Conservation (phyloP, 2,113 vertebrate species). For the Aphelocoma coerulescens region DNA sequence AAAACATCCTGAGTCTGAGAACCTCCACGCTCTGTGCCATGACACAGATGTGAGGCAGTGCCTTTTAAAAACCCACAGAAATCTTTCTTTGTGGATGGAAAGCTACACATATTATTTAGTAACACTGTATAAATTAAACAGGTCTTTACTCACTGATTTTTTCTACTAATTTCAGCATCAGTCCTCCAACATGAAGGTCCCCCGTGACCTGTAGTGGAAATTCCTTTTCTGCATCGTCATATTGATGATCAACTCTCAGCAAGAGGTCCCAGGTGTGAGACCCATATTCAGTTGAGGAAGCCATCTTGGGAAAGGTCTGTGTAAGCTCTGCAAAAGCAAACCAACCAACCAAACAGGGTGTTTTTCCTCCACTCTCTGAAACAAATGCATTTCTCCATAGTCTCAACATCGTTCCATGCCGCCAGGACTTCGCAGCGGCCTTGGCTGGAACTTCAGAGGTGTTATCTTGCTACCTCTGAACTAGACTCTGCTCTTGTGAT, state of each 20-base stretch:
- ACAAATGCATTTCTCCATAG: background rate
- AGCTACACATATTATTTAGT: background rate
- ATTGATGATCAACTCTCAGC: conserved; percentile 80
- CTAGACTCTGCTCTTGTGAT: background rate
- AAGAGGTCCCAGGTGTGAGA: conserved; percentile 89
- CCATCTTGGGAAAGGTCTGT: conserved; percentile 67
- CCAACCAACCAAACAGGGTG: background rate
- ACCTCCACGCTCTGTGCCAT: fast-evolving
- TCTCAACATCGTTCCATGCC: background rate
- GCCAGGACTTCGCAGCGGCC: background rate
- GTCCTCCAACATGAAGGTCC: conserved; percentile 90
- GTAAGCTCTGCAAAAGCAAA: conserved; percentile 12
- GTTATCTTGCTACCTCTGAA: background rate
- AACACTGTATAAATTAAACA: background rate
- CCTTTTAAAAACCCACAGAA: background rate
- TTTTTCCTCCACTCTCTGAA: background rate
- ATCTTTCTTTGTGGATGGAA: background rate
- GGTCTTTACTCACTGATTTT: conserved; percentile 84
- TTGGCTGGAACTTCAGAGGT: background rate
- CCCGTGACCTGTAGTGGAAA: conserved; percentile 82
- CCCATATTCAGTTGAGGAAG: conserved; percentile 72
- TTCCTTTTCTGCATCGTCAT: conserved; percentile 65
- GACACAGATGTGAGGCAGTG: background rate
- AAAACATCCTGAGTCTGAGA: background rate
- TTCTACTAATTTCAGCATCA: conserved; percentile 96